A percentile compares a stretch with the other conserved stretches of the same genome.
These are phyloP conservation scores for Nasonia vitripennis DNA, from an alignment of 1,140 invertebrate species.

Conservation along the genomic window DNA sequence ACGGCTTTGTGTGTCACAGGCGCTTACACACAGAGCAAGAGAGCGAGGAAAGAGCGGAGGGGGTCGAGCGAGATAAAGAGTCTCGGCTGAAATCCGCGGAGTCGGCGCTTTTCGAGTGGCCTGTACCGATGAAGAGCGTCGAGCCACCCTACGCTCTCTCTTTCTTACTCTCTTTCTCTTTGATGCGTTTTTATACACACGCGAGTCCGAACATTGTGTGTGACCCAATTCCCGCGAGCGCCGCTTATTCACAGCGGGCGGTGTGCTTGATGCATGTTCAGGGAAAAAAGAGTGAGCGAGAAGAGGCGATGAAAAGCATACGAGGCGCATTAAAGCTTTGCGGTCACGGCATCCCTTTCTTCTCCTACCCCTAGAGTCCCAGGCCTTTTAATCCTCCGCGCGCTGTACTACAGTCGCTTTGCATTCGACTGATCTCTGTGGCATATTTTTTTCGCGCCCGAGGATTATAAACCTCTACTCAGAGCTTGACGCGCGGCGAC, in stretches of 20 bases:
- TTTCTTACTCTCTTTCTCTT: neutral
- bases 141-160: neutral
- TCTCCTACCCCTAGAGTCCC: constrained; percentile 15
- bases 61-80: neutral
- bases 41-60: neutral
- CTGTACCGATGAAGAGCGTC: neutral
- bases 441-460: neutral
- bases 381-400: constrained; percentile 12
- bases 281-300: neutral
- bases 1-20: neutral
- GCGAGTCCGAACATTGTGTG: neutral
- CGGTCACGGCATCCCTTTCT: neutral
- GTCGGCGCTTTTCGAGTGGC: neutral
- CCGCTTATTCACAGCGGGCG: constrained; percentile 27
- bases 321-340: constrained; percentile 8
- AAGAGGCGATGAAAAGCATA: neutral
- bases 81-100: neutral
- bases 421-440: neutral
- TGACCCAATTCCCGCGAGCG: constrained; percentile 17
- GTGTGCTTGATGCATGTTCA: constrained; percentile 15
- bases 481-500: neutral
- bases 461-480: neutral
- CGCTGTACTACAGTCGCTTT: neutral
- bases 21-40: neutral
- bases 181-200: constrained; percentile 7